Evolutionary conservation across 2,113 vertebrate species (phyloP), one percentile per base, ranked within the genome.

Genomic region (Thamnaconus septentrionalis): DNA sequence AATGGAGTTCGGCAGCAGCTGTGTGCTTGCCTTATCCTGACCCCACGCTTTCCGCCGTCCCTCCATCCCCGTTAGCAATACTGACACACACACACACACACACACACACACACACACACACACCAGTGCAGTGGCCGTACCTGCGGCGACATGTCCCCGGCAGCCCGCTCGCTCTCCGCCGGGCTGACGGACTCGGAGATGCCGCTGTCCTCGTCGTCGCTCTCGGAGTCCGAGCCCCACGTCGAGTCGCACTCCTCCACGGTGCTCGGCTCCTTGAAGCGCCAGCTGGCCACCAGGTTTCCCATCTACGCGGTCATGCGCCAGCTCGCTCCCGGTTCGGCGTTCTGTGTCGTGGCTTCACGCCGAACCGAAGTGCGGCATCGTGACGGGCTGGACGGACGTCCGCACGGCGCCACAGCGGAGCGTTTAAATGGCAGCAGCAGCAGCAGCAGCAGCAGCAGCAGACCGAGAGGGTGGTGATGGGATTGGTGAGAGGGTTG

Each of bases 211-310:
- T 89, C 88, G 4, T 87, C 90, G 46, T 92, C 90, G 73, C 85
- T 74, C 75, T 92, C 92, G 3, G 92, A 93, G 88, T 92, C 91
- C 69, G 90, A 92, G 54, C 88, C 92, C 92, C 92, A 93, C 66
- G 92, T 93, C 83, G 92, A 93, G 90, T 93, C 92, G 79, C 92
- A 93, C 85, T 93, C 92, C 88, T 92, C 92, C 63, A 93, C 88
- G 55, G 90, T 91, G 82, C 89, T 91, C 73, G 92, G 92, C 88
- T 93, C 92, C 89, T 85, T 92, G 76, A 86, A 86, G 51, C 91
- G 89, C 92, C 87, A 90, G 79, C 83, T 85, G 71, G 85, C 89
- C 89, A 90, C 73, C 89, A 92, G 85, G 73, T 93, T 93, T 87
- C 92, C 92, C 92, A 93, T 93, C 80, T 76, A 91, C 80, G 54